phyloP scores from a whole-genome alignment of 2,113 vertebrate species.

The Alouatta palliata region DNA sequence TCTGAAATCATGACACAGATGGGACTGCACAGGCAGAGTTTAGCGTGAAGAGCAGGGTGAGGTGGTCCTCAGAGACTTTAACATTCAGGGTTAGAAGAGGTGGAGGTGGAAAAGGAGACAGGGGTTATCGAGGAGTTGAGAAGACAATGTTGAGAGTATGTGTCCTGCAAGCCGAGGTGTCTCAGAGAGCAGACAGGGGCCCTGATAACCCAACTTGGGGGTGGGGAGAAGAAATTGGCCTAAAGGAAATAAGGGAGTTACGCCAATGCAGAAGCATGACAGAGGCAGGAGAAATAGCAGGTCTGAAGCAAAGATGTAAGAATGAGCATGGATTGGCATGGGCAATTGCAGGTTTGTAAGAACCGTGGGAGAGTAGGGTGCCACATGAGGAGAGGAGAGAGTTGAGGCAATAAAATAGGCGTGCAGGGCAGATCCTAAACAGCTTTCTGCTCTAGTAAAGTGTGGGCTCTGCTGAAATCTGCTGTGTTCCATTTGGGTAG shows the following conservation, averaged over 20 bases:
- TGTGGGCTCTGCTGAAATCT: background rate
- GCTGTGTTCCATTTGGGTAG: background rate
- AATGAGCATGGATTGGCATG: fast-evolving
- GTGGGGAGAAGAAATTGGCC: background rate
- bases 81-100: background rate
- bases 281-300: too few species aligned
- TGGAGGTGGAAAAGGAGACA: background rate
- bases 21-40: background rate
- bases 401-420: background rate
- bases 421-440: background rate
- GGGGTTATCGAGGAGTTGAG: background rate
- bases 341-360: background rate
- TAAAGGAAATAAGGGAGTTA: background rate
- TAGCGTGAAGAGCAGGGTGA: background rate
- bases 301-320: background rate
- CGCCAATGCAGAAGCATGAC: too few species aligned
- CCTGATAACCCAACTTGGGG: background rate
- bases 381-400: background rate
- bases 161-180: too few species aligned
- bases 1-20: background rate
- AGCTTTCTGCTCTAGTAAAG: background rate
- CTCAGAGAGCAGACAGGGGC: background rate
- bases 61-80: background rate
- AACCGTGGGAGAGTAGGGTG: background rate
- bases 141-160: background rate